These are phyloP conservation scores for Endotricha flammealis DNA, from an alignment of 2,888 invertebrate species.

Conservation along the genomic window DNA sequence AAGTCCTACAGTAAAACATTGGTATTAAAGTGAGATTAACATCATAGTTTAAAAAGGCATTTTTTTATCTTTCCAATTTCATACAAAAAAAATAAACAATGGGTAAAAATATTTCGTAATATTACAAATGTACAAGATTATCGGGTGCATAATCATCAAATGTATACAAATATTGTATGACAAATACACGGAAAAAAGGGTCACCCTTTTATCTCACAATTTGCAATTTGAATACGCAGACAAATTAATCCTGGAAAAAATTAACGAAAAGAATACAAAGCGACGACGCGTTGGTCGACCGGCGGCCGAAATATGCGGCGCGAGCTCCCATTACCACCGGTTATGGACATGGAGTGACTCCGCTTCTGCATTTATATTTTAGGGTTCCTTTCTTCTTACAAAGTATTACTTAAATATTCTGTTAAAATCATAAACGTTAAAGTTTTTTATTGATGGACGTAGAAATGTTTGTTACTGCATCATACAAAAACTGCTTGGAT, in stretches of 20 bases:
- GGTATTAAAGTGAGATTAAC: too few species aligned
- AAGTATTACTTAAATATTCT: too few species aligned
- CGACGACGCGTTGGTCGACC: constrained; percentile 32
- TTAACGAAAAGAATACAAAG: constrained; percentile 61
- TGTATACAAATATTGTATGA: constrained; percentile 24
- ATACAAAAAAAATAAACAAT: too few species aligned
- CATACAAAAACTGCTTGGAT: too few species aligned
- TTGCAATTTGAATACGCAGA: constrained; percentile 74
- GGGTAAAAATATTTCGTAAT: too few species aligned
- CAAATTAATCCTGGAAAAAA: constrained; percentile 72
- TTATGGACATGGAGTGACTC: constrained; percentile 6
- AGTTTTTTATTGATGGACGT: too few species aligned
- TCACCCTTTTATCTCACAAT: constrained; percentile 66
- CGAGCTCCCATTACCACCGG: constrained; percentile 40
- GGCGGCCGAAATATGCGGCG: constrained; percentile 56
- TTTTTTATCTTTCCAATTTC: too few species aligned
- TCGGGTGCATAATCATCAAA: constrained; percentile 1
- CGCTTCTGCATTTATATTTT: constrained; percentile 6
- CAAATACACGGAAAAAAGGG: constrained; percentile 49
- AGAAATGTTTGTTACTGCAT: too few species aligned
- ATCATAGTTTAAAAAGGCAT: too few species aligned
- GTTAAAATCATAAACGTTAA: too few species aligned
- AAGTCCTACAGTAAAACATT: too few species aligned
- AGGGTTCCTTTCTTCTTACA: constrained; percentile 8
- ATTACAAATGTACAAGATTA: constrained; percentile 4